Conservation (phyloP, 2,797 vertebrate species). For the Danio jaintianensis region DNA sequence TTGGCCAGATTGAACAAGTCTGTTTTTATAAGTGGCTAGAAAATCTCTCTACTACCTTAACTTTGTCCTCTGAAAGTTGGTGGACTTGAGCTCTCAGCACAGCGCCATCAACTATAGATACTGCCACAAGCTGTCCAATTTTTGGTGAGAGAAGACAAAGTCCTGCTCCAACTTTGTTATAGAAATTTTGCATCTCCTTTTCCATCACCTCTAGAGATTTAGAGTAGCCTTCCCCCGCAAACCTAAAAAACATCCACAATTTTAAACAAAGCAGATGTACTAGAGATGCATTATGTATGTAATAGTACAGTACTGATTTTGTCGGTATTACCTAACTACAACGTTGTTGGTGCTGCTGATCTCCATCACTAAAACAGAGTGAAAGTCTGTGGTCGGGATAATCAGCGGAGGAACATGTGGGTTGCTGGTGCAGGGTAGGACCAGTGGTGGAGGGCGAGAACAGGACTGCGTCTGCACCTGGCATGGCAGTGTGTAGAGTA, state of each 20-base stretch:
- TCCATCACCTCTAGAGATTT: constrained; percentile 90
- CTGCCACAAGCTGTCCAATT: constrained; percentile 85
- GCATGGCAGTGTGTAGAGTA: constrained; percentile 82
- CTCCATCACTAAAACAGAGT: constrained; percentile 89
- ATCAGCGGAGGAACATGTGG: constrained; percentile 76
- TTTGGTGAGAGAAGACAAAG: constrained; percentile 65
- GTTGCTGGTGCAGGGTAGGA: constrained; percentile 60
- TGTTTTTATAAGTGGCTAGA: too few species aligned
- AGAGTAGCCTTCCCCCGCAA: constrained; percentile 91
- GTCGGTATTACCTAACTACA: constrained; percentile 79
- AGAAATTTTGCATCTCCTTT: constrained; percentile 85
- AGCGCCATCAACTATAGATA: constrained; percentile 83
- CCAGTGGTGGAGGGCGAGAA: constrained; percentile 28
- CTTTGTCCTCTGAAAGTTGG: constrained; percentile 73
- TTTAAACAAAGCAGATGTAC: neutral
- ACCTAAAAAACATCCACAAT: constrained; percentile 72
- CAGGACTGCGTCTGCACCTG: constrained; percentile 61
- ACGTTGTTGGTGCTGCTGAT: constrained; percentile 83
- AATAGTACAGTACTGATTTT: neutral
- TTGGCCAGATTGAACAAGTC: too few species aligned
- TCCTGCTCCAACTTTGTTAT: constrained; percentile 68
- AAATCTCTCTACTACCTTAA: constrained; percentile 79
- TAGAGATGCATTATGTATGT: neutral
- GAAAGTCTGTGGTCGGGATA: constrained; percentile 82
- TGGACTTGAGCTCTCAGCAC: constrained; percentile 85